These are phyloP conservation scores for Neoniphon sammara DNA, from an alignment of 2,797 vertebrate species.

Conservation along the genomic window DNA sequence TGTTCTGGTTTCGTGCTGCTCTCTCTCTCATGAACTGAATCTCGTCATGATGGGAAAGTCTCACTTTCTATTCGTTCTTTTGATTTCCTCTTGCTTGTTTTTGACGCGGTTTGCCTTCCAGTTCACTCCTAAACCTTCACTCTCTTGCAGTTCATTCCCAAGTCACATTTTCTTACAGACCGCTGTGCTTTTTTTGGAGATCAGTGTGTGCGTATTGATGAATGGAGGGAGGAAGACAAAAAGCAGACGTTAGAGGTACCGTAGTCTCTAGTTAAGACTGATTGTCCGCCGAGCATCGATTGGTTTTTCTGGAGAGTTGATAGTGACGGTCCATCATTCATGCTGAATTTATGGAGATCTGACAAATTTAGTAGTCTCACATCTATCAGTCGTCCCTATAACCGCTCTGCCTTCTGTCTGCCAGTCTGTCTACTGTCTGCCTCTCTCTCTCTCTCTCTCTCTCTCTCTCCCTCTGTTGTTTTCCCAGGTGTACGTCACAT, in stretches of 20 bases:
- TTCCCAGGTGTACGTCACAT: slow-evolving; percentile 68
- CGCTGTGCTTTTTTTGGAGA: not conserved
- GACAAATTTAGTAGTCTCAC: not conserved
- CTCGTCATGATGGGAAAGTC: slow-evolving; percentile 5
- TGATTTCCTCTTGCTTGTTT: slow-evolving; percentile 8
- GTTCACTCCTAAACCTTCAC: no score
- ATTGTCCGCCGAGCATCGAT: slow-evolving; percentile 19
- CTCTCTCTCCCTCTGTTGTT: slow-evolving; percentile 50
- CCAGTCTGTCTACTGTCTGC: not conserved
- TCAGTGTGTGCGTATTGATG: slow-evolving; percentile 18
- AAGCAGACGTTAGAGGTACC: not conserved
- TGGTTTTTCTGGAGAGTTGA: slow-evolving; percentile 10
- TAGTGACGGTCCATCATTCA: slow-evolving; percentile 23
- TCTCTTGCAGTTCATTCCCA: no score
- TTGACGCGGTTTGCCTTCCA: not conserved
- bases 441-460: not conserved
- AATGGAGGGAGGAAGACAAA: slow-evolving; percentile 1
- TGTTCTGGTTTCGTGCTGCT: not conserved
- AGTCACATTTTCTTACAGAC: not conserved
- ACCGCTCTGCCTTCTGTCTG: not conserved
- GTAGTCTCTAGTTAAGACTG: slow-evolving; percentile 18
- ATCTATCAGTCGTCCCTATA: not conserved
- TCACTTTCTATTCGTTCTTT: slow-evolving; percentile 13
- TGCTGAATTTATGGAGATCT: slow-evolving; percentile 21
- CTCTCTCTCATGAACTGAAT: not conserved